phyloP scores from a whole-genome alignment of 2,888 invertebrate species.

The Teleiodes luculella region DNA sequence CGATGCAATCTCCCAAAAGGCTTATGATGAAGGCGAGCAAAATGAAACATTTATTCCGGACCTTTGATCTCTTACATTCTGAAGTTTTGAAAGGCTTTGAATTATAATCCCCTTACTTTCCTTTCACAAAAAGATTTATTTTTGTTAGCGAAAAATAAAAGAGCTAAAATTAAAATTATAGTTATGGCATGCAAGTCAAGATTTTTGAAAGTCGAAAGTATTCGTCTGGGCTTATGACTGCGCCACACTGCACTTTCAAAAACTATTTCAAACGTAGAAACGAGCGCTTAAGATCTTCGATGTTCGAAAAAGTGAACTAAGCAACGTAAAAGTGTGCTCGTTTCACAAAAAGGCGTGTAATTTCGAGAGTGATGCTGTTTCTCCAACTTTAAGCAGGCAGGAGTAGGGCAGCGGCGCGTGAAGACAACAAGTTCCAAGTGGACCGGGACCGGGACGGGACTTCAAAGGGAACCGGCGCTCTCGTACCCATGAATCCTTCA shows the following conservation, averaged over 20 bases:
- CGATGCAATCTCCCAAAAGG: constrained; percentile 22
- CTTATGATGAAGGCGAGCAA: neutral
- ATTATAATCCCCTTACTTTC: neutral
- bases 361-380: constrained; percentile 7
- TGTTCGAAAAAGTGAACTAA: too few relatives aligned
- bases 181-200: too few relatives aligned
- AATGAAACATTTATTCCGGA: constrained; percentile 1
- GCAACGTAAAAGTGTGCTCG: too few relatives aligned
- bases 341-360: too few relatives aligned
- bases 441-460: constrained; percentile 39
- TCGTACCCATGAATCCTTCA: constrained; percentile 9
- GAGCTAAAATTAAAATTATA: too few relatives aligned
- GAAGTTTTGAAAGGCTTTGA: constrained; percentile 2
- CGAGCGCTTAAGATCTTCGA: too few relatives aligned
- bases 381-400: constrained; percentile 20
- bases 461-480: constrained; percentile 34
- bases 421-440: constrained; percentile 44
- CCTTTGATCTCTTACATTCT: constrained; percentile 1
- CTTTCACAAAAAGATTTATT: neutral
- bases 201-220: too few relatives aligned
- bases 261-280: too few relatives aligned
- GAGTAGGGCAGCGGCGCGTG: constrained; percentile 33
- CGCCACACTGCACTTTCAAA: too few relatives aligned
- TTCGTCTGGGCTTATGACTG: too few relatives aligned
- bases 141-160: neutral